Conservation (phyloP, 64 coral and sea anemone genomes). For the Montipora sp. region DNA sequence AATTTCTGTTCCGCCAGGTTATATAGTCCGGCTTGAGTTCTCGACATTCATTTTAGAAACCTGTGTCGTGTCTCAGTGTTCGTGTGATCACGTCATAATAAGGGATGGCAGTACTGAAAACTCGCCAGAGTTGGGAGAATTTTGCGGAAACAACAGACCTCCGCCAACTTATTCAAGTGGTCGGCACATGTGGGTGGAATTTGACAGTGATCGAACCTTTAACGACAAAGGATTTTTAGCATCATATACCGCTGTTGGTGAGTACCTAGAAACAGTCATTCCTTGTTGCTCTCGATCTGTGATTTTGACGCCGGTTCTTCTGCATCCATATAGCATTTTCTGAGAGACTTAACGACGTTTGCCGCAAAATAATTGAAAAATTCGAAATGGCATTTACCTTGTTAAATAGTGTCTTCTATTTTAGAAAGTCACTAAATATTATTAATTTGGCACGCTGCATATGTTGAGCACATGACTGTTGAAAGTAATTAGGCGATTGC, state of each 20-base stretch:
- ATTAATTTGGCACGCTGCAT: no score
- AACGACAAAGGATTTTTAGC: constrained; percentile 40
- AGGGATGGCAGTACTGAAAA: constrained; percentile 38
- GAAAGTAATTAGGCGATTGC: no score
- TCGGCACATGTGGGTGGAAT: constrained; percentile 50
- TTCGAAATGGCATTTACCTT: no score
- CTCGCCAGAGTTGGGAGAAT: not conserved
- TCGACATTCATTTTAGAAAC: constrained; percentile 15
- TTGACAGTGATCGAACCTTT: constrained; percentile 11
- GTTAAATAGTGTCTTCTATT: no score
- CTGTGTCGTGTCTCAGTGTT: constrained; percentile 33
- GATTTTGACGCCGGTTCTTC: no score
- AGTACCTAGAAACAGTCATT: not conserved
- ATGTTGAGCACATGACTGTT: no score
- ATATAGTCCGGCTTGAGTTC: not conserved
- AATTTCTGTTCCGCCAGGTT: not conserved
- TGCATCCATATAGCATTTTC: no score
- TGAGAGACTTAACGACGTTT: no score
- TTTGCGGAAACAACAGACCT: constrained; percentile 17
- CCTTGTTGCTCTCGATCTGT: no score
- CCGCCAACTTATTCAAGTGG: constrained; percentile 12
- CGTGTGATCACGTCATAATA: constrained; percentile 55
- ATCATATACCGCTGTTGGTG: not conserved
- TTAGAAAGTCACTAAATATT: no score
- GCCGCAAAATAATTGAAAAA: no score